Percentiles rank a stretch among this genome's conserved stretches.
These are phyloP conservation scores for Habroteleia sp. DNA, from an alignment of 2,888 invertebrate species.

Conservation along the genomic window DNA sequence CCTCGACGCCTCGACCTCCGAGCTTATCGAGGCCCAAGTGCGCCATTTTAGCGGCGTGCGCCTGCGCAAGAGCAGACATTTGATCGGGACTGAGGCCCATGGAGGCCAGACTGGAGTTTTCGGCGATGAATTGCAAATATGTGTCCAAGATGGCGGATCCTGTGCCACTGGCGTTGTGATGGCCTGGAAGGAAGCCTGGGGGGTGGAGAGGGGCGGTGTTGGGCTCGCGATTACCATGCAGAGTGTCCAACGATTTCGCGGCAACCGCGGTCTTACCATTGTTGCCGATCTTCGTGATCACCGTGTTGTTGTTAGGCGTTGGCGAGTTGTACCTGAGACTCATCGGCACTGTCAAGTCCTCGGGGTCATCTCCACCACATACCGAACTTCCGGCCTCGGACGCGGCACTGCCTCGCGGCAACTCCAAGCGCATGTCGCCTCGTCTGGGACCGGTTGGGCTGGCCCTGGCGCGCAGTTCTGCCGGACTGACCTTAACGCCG, in stretches of 20 bases:
- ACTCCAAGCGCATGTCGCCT: constrained; percentile 89
- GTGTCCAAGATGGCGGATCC: constrained; percentile 91
- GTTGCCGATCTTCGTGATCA: constrained; percentile 77
- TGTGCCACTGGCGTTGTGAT: constrained; percentile 79
- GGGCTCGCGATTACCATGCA: constrained; percentile 85
- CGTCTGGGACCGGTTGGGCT: constrained; percentile 92
- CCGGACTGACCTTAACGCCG: constrained; percentile 92
- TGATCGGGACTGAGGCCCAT: constrained; percentile 86
- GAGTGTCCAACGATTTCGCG: constrained; percentile 86
- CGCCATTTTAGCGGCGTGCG: constrained; percentile 90
- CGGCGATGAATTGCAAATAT: constrained; percentile 93
- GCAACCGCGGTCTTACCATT: constrained; percentile 82
- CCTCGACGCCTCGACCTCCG: constrained; percentile 70
- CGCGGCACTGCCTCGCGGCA: constrained; percentile 86
- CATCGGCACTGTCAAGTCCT: constrained; percentile 88
- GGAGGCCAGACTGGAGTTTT: constrained; percentile 87
- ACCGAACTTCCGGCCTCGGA: constrained; percentile 88
- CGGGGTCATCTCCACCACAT: constrained; percentile 91
- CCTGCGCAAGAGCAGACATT: constrained; percentile 84
- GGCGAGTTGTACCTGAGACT: constrained; percentile 85
- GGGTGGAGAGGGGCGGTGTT: constrained; percentile 84
- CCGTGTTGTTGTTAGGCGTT: constrained; percentile 83
- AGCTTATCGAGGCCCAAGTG: constrained; percentile 85
- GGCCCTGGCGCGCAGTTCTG: constrained; percentile 91
- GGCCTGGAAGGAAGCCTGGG: constrained; percentile 70